These are phyloP conservation scores for Parambassis ranga DNA, from an alignment of 2,797 vertebrate species.

Conservation along the genomic window DNA sequence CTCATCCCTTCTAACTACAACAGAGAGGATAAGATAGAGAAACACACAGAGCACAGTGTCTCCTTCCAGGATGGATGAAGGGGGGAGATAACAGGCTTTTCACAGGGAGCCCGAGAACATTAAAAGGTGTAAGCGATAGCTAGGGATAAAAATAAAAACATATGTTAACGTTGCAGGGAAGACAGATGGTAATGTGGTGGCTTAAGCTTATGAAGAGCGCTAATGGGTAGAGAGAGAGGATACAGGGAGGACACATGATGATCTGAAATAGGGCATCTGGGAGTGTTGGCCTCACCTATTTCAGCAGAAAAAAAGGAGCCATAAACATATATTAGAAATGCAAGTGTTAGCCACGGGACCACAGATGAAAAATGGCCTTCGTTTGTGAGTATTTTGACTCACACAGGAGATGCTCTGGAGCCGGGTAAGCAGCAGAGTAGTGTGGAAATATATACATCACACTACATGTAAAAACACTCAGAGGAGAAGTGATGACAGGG, in stretches of 20 bases:
- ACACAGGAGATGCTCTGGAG: constrained; percentile 30
- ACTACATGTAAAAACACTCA: not conserved
- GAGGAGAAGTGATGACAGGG: constrained; percentile 1
- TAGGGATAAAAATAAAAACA: constrained; percentile 60
- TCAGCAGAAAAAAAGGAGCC: constrained; percentile 10
- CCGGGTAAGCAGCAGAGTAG: constrained; percentile 29
- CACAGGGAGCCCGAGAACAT: constrained; percentile 55
- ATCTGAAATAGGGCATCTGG: constrained; percentile 63
- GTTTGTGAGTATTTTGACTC: constrained; percentile 23
- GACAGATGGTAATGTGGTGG: constrained; percentile 48
- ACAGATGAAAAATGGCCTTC: constrained; percentile 47
- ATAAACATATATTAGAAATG: constrained; percentile 49
- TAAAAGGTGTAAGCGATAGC: constrained; percentile 60
- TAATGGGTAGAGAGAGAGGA: constrained; percentile 54
- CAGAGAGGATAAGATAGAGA: constrained; percentile 38
- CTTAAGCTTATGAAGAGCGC: constrained; percentile 31
- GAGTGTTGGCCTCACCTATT: constrained; percentile 44
- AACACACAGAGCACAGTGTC: constrained; percentile 18
- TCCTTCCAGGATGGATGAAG: constrained; percentile 49
- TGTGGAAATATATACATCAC: constrained; percentile 41
- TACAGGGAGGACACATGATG: constrained; percentile 52
- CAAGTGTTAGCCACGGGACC: constrained; percentile 35
- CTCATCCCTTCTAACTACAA: constrained; percentile 35
- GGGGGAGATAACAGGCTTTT: constrained; percentile 44
- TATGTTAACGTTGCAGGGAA: constrained; percentile 53